A percentile compares a stretch with the other conserved stretches of the same genome.
Conservation (phyloP, 2,797 vertebrate species). For the Danio choprae region DNA sequence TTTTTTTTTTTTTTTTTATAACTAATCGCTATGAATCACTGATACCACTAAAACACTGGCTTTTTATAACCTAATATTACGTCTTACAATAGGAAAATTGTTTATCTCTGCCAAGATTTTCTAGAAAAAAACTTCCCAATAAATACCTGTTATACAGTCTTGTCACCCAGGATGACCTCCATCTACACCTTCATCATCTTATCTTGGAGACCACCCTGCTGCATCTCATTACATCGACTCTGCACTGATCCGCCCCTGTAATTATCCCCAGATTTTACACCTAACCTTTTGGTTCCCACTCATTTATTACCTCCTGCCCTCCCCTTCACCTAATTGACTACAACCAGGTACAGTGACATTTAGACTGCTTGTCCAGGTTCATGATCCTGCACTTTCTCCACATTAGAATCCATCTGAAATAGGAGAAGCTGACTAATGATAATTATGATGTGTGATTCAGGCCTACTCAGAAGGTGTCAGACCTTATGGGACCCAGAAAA, state of each 20-base stretch:
- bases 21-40: too few species aligned
- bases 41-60: too few species aligned
- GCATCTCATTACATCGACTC: constrained; percentile 60
- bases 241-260: constrained; percentile 56
- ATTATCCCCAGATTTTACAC: constrained; percentile 60
- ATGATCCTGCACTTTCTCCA: constrained; percentile 36
- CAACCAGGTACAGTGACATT: constrained; percentile 65
- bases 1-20: too few species aligned
- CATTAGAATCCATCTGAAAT: constrained; percentile 39
- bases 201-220: constrained; percentile 47
- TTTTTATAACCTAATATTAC: neutral
- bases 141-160: constrained; percentile 8
- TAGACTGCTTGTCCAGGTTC: constrained; percentile 55
- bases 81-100: neutral
- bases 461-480: constrained; percentile 56
- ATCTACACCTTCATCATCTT: constrained; percentile 31
- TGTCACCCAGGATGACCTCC: constrained; percentile 30
- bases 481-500: constrained; percentile 52
- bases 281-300: constrained; percentile 64
- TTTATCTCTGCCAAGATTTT: constrained; percentile 2
- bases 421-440: constrained; percentile 56
- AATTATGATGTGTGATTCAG: constrained; percentile 72
- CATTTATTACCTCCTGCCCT: constrained; percentile 57
- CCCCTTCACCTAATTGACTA: constrained; percentile 60
- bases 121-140: neutral